Percentiles rank a stretch among this genome's conserved stretches.
These are phyloP conservation scores for Sphenodon punctatus DNA, from an alignment of 2,797 vertebrate genomes.

Conservation along the genomic window DNA sequence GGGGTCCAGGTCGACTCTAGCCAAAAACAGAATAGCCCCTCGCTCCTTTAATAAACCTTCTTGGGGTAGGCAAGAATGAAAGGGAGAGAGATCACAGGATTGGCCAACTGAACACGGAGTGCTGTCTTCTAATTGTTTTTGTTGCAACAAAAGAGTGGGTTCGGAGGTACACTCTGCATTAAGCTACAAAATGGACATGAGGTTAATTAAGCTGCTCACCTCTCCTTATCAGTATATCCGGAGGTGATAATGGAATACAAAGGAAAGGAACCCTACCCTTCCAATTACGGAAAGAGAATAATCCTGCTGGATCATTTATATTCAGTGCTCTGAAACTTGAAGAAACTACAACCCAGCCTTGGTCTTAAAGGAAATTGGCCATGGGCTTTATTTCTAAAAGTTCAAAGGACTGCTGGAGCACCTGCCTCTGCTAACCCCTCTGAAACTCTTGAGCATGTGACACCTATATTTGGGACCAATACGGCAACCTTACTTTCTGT, in stretches of 20 bases:
- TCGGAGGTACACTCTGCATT: neutral
- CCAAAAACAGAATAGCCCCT: neutral
- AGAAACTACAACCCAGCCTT: constrained; percentile 6
- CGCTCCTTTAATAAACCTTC: neutral
- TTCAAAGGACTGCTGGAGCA: constrained; percentile 1
- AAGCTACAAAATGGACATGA: neutral
- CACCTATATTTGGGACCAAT: no score
- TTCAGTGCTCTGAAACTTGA: constrained; percentile 24
- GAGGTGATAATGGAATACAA: neutral
- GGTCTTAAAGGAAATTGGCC: constrained; percentile 30
- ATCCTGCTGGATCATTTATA: neutral
- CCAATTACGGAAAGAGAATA: neutral
- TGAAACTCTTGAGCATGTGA: constrained; percentile 15
- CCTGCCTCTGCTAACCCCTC: constrained; percentile 7
- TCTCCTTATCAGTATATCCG: neutral
- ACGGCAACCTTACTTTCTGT: no score
- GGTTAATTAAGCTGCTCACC: neutral
- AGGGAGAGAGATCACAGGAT: neutral
- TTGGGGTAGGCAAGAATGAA: neutral
- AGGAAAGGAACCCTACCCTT: neutral
- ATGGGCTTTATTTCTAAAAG: neutral
- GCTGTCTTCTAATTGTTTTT: neutral
- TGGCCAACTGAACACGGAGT: neutral
- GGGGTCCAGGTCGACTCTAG: neutral
- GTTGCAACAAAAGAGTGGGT: neutral